These are phyloP conservation scores for Ceratina japonica DNA, from an alignment of 1,140 invertebrate species.

Conservation along the genomic window DNA sequence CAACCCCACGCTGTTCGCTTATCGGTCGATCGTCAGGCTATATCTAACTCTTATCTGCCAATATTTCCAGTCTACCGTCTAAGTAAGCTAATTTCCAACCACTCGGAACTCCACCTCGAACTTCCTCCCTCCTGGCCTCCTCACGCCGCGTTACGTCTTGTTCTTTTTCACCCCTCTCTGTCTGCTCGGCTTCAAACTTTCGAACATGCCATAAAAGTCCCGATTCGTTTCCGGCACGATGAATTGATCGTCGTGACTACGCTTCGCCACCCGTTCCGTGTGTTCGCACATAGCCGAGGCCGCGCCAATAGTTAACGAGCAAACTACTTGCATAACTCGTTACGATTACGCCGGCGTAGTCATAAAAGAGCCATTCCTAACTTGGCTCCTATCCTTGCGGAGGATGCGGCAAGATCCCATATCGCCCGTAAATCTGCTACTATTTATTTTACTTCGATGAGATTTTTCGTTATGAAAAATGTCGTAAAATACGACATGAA, in stretches of 20 bases:
- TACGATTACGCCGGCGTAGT: not conserved
- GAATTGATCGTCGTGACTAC: slow-evolving; percentile 49
- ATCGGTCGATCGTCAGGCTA: slow-evolving; percentile 34
- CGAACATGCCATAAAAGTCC: slow-evolving; percentile 64
- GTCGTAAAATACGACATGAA: too few relatives aligned
- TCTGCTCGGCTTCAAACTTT: slow-evolving; percentile 44
- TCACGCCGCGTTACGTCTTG: not conserved
- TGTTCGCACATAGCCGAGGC: not conserved
- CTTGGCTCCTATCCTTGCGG: too few relatives aligned
- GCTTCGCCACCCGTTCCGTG: slow-evolving; percentile 4
- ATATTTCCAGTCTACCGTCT: slow-evolving; percentile 53
- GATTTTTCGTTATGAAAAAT: too few relatives aligned
- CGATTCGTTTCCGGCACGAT: slow-evolving; percentile 56
- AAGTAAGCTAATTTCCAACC: slow-evolving; percentile 63
- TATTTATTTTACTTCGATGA: too few relatives aligned
- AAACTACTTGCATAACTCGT: slow-evolving; percentile 48
- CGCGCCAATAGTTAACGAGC: slow-evolving; percentile 53
- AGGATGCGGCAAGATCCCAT: not conserved
- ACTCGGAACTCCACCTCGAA: slow-evolving; percentile 15
- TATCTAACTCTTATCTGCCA: slow-evolving; percentile 51
- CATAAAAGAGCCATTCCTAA: not conserved
- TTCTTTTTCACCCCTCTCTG: not conserved
- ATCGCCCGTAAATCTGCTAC: too few relatives aligned
- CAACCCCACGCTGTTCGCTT: slow-evolving; percentile 1
- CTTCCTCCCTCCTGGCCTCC: not conserved